phyloP scores from a whole-genome alignment of 1,140 invertebrate genomes.

The Listronotus bonariensis region DNA sequence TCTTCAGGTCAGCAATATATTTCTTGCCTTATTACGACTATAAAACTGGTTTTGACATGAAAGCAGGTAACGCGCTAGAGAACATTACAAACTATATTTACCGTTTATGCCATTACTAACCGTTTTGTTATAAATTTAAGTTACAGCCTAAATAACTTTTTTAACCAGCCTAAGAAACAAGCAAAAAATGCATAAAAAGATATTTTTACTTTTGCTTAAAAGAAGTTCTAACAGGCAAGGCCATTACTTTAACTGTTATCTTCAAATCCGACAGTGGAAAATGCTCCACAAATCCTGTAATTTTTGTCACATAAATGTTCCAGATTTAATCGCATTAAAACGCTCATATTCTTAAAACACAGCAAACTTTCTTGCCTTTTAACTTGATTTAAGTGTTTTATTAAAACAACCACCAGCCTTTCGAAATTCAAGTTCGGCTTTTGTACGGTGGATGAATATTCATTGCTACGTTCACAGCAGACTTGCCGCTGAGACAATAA shows the following conservation, averaged over 20 bases:
- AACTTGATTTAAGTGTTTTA: conserved; percentile 47
- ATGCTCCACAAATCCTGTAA: conserved; percentile 17
- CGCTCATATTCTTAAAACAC: conserved; percentile 38
- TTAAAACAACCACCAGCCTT: conserved; percentile 39
- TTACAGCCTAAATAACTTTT: no score
- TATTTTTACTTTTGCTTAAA: conserved; percentile 6
- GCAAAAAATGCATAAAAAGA: conserved; percentile 15
- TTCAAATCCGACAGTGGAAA: conserved; percentile 4
- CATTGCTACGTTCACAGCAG: conserved; percentile 37
- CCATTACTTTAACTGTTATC: conserved; percentile 26
- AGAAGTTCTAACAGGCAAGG: neutral
- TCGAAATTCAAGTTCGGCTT: conserved; percentile 36
- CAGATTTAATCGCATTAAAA: conserved; percentile 33
- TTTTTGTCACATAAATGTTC: conserved; percentile 18
- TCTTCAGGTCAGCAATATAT: no score
- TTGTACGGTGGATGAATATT: conserved; percentile 41
- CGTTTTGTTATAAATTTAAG: no score
- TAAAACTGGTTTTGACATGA: no score
- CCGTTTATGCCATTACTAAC: no score
- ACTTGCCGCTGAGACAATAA: conserved; percentile 18
- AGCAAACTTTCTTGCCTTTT: conserved; percentile 39
- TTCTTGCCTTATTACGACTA: no score
- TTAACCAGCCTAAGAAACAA: neutral
- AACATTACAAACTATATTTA: no score
- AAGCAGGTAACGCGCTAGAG: no score